A percentile compares a stretch with the other conserved stretches of the same genome.
These are phyloP conservation scores for Acanthosepion pharaonis DNA, from an alignment of 2,888 invertebrate species.

Conservation along the genomic window DNA sequence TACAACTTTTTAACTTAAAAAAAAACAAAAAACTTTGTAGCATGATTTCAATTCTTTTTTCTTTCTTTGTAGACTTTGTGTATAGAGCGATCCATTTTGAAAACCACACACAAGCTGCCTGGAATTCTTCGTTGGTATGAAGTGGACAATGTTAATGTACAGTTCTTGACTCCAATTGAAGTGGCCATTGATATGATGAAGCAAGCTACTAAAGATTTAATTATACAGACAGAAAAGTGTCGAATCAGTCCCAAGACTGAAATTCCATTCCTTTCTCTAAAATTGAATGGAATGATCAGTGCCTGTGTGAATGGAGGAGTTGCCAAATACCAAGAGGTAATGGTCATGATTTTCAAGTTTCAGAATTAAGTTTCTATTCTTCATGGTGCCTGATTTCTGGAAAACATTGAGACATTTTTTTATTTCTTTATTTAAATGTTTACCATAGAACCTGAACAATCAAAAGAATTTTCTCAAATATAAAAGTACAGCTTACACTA, in stretches of 20 bases:
- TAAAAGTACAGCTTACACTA: no score
- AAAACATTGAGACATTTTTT: no score
- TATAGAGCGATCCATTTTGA: slow-evolving; percentile 68
- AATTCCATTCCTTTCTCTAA: slow-evolving; percentile 70
- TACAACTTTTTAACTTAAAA: no score
- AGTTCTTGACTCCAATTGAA: slow-evolving; percentile 80
- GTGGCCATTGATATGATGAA: slow-evolving; percentile 68
- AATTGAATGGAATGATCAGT: slow-evolving; percentile 70
- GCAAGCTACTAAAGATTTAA: slow-evolving; percentile 70
- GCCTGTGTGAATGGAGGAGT: slow-evolving; percentile 73
- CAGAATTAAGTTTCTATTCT: no score
- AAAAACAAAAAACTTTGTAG: no score
- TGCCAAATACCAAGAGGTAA: slow-evolving; percentile 72
- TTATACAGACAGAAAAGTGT: slow-evolving; percentile 86
- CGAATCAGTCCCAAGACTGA: slow-evolving; percentile 75
- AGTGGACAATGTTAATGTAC: slow-evolving; percentile 83
- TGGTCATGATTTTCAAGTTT: not conserved
- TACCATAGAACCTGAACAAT: no score
- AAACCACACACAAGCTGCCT: slow-evolving; percentile 67
- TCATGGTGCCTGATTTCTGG: no score
- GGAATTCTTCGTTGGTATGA: slow-evolving; percentile 73
- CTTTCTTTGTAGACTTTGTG: slow-evolving; percentile 69
- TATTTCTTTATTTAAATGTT: no score
- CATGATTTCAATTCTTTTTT: not conserved
- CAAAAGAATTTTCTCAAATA: no score